Conservation (phyloP, 2,113 vertebrate species). For the Colinus virginianus region DNA sequence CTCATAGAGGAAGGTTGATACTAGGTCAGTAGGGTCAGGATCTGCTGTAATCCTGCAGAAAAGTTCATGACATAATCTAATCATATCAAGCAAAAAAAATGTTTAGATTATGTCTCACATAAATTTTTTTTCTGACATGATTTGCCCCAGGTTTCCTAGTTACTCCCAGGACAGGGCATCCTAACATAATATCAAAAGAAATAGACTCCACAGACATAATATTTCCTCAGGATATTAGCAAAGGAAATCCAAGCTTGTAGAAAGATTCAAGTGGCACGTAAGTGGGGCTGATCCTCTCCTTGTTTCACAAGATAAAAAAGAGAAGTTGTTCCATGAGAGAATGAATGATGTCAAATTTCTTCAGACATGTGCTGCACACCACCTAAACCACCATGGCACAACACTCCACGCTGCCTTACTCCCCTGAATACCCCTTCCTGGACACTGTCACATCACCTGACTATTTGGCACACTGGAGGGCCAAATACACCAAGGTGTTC, state of each 20-base stretch:
- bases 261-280: neutral
- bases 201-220: neutral
- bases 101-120: neutral
- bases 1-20: slow-evolving; percentile 48
- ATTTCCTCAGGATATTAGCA: neutral
- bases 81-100: neutral
- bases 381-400: neutral
- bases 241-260: neutral
- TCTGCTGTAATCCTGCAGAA: slow-evolving; percentile 57
- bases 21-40: slow-evolving; percentile 53
- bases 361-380: neutral
- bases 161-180: neutral
- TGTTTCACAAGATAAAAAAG: neutral
- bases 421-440: neutral
- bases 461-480: neutral
- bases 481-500: neutral
- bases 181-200: neutral
- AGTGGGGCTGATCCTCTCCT: neutral
- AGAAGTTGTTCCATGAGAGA: neutral
- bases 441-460: neutral
- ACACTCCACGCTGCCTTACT: neutral
- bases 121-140: neutral
- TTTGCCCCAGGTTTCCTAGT: neutral
- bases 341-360: neutral
- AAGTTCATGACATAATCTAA: slow-evolving; percentile 5